A percentile compares a stretch with the other conserved stretches of the same genome.
These are phyloP conservation scores for Melanerpes aurifrons DNA, from an alignment of 2,113 vertebrate genomes.

Conservation along the genomic window DNA sequence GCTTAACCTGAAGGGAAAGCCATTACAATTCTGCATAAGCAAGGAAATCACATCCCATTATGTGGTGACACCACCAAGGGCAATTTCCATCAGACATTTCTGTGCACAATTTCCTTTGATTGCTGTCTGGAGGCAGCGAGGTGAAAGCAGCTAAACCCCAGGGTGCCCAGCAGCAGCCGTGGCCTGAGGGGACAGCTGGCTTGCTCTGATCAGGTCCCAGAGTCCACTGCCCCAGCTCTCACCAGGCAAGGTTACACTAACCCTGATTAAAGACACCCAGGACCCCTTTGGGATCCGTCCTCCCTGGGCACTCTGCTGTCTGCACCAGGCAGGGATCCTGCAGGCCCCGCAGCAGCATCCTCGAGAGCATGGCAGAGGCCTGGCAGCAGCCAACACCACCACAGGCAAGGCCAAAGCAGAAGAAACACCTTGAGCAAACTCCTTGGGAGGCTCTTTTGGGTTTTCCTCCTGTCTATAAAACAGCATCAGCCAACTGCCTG, in stretches of 20 bases:
- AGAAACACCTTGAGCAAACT: background rate
- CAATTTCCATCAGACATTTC: conserved; percentile 55
- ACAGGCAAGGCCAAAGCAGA: background rate
- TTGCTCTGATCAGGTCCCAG: background rate
- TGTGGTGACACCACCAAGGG: conserved; percentile 41
- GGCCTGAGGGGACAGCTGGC: background rate
- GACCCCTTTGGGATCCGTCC: background rate
- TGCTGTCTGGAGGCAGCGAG: conserved; percentile 49
- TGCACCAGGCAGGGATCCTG: background rate
- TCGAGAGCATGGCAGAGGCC: background rate
- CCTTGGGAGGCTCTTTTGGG: background rate
- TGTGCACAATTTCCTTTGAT: conserved; percentile 61
- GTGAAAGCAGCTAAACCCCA: conserved; percentile 15
- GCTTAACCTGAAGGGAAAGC: conserved; percentile 65
- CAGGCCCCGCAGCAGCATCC: background rate
- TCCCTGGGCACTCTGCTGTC: rapidly evolving
- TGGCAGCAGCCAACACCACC: background rate
- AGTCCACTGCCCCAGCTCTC: background rate
- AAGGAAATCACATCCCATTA: conserved; percentile 69
- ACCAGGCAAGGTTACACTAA: background rate
- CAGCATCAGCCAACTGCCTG: background rate
- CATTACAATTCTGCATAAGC: conserved; percentile 52
- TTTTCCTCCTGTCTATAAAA: background rate
- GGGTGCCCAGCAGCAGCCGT: background rate
- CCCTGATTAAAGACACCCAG: background rate